Conservation (phyloP, 2,888 invertebrate genomes). For the Heterodera filipjevi region DNA sequence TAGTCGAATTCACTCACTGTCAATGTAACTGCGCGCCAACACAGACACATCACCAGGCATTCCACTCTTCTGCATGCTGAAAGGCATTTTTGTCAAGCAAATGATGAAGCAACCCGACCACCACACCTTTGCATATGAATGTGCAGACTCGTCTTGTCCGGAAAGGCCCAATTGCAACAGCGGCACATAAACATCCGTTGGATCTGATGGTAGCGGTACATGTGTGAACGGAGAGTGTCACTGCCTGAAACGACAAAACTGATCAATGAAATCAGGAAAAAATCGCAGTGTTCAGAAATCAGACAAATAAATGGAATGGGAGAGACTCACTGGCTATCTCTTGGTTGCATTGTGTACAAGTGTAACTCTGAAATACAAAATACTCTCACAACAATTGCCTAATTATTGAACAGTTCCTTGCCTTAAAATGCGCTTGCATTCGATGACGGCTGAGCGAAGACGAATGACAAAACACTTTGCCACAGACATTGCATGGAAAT, state of each 20-base stretch:
- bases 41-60: conserved; percentile 59
- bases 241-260: conserved; percentile 54
- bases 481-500: conserved; percentile 64
- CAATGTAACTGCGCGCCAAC: conserved; percentile 54
- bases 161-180: conserved; percentile 66
- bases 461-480: conserved; percentile 65
- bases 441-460: conserved; percentile 64
- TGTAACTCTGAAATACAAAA: conserved; percentile 54
- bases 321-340: conserved; percentile 64
- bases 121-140: conserved; percentile 47
- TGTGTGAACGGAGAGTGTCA: conserved; percentile 65
- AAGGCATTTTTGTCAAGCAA: neutral
- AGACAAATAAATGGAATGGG: neutral
- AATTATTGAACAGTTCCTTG: neutral
- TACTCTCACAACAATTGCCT: neutral
- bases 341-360: conserved; percentile 63
- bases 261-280: neutral
- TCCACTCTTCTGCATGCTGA: conserved; percentile 52
- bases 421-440: conserved; percentile 66
- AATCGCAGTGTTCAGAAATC: neutral
- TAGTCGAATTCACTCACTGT: conserved; percentile 31
- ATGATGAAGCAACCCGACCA: neutral
- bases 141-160: conserved; percentile 63
- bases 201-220: conserved; percentile 64
- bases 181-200: conserved; percentile 66